These are phyloP conservation scores for Heliconius hortense DNA, from an alignment of 2,888 invertebrate species.

Conservation along the genomic window DNA sequence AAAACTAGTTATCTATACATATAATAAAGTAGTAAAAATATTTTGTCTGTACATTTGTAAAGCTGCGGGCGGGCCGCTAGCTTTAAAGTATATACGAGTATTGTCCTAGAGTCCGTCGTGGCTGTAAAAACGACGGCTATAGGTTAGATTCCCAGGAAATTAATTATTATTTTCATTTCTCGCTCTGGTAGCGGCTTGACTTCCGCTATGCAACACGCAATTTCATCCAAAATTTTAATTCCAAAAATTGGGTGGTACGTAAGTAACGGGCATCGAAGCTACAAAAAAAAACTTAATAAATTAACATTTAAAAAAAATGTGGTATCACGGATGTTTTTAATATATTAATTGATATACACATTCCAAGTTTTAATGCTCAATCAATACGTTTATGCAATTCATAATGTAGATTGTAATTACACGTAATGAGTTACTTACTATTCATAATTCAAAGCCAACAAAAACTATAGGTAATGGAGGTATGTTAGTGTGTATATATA, in stretches of 20 bases:
- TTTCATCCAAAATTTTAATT: too few relatives aligned
- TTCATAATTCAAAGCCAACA: constrained; percentile 25
- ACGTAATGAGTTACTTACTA: constrained; percentile 23
- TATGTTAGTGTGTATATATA: not conserved
- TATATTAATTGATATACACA: constrained; percentile 20
- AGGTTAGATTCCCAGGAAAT: not conserved
- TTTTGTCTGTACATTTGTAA: too few relatives aligned
- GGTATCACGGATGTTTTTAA: constrained; percentile 12
- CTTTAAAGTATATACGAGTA: too few relatives aligned
- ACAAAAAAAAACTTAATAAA: not conserved
- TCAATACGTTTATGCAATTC: constrained; percentile 35
- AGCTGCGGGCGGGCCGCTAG: too few relatives aligned
- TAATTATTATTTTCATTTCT: not conserved
- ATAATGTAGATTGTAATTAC: constrained; percentile 30
- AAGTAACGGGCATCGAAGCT: too few relatives aligned
- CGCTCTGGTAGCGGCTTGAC: not conserved
- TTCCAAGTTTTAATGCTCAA: constrained; percentile 25
- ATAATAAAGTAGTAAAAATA: too few relatives aligned
- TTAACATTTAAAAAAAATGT: not conserved
- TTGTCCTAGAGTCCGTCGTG: too few relatives aligned
- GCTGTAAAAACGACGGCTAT: too few relatives aligned
- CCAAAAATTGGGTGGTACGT: not conserved
- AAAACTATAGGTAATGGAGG: constrained; percentile 1
- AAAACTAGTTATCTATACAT: too few relatives aligned
- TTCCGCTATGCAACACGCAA: not conserved